phyloP scores from a whole-genome alignment of 2,888 invertebrate species.

The Pseudococcus viburni region DNA sequence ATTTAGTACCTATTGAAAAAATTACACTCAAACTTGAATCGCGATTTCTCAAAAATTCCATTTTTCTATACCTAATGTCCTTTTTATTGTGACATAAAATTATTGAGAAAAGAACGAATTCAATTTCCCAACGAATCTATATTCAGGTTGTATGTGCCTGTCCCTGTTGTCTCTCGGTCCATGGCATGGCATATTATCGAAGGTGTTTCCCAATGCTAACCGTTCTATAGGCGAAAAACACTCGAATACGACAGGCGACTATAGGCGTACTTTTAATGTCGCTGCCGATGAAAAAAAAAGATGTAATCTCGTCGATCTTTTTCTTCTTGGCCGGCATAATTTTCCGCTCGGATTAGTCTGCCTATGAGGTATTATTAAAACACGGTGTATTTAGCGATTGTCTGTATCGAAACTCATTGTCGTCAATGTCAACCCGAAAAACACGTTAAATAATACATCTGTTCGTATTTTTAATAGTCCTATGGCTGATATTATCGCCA shows the following conservation, averaged over 20 bases:
- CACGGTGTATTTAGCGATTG: constrained; percentile 35
- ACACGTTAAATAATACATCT: constrained; percentile 33
- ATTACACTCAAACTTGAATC: no score
- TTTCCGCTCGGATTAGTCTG: constrained; percentile 42
- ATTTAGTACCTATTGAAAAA: no score
- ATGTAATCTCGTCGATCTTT: constrained; percentile 32
- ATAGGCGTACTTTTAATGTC: constrained; percentile 4
- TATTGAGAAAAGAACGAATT: no score
- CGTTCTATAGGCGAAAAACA: background rate
- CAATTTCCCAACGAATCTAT: no score
- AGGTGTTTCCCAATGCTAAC: constrained; percentile 16
- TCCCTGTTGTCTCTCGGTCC: no score
- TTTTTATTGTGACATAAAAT: no score
- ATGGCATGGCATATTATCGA: background rate
- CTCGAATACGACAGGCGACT: background rate
- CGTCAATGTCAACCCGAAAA: constrained; percentile 33
- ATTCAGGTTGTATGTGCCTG: no score
- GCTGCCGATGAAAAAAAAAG: constrained; percentile 4
- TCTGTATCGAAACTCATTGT: constrained; percentile 48
- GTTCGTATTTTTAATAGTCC: background rate
- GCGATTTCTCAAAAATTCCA: no score
- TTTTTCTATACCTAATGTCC: no score
- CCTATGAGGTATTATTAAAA: constrained; percentile 20
- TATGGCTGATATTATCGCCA: background rate
- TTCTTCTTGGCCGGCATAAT: constrained; percentile 13